Percentiles rank a stretch among this genome's conserved stretches.
Evolutionary conservation across 1,140 invertebrate species (phyloP).

Genomic region (Planococcus citri): DNA sequence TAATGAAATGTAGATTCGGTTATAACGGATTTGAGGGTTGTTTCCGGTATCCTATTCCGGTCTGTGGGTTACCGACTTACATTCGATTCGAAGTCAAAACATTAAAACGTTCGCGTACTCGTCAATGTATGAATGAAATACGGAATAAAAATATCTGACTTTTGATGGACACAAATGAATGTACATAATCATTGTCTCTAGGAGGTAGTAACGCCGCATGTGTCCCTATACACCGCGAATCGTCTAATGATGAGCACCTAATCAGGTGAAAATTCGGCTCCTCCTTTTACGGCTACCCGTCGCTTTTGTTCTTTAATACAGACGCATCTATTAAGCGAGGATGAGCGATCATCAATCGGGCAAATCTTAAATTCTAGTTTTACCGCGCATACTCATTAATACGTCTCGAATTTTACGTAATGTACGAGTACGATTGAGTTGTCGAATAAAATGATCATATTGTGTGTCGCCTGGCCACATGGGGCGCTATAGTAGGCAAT

Average conservation of each 20-base stretch:
- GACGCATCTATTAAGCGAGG: conserved; percentile 10
- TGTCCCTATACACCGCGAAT: not conserved
- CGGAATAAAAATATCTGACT: not conserved
- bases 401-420: not conserved
- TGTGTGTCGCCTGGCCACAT: not conserved
- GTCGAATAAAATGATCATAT: not conserved
- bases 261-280: conserved; percentile 18
- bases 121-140: not conserved
- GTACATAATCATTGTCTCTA: conserved; percentile 18
- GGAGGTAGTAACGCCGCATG: conserved; percentile 3
- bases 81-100: conserved; percentile 4
- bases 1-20: not conserved
- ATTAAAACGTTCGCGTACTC: not conserved
- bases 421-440: not conserved
- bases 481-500: not conserved
- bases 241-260: conserved; percentile 19
- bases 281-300: conserved; percentile 11
- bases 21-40: not conserved
- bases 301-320: not conserved
- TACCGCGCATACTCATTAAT: not conserved
- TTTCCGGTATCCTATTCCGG: not conserved
- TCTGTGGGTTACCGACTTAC: conserved; percentile 10
- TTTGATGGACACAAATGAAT: conserved; percentile 15
- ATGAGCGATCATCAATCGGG: conserved; percentile 17
- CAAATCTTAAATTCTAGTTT: not conserved